Base-by-base conservation (phyloP, 2,113 vertebrate species). In the Oryzias melastigma region DNA sequence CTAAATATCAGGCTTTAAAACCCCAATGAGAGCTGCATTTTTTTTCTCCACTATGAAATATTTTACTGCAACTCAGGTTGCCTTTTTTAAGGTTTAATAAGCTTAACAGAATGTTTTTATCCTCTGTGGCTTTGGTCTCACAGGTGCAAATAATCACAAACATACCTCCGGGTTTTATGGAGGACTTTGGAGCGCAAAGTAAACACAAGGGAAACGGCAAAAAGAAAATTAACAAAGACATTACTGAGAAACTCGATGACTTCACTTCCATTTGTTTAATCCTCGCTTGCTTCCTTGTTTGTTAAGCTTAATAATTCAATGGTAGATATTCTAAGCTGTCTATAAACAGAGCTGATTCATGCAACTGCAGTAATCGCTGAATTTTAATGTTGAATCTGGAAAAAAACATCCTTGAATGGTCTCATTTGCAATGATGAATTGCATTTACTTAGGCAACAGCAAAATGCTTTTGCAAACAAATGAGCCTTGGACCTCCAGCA, bases 341-440 rank as follows among this genome's bases (percentile, higher is more conserved):
- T 41, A 44, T 0, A 13, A 13, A 24, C 29, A 44, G 41, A 57
- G 54, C 6, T 25, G 43, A 59, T 48, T 12, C 40, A 43, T 55
- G 52, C 35, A 52, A 6, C 49, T 58, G 60, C 52, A 42, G 51
- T 5, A 15, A 50, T n/a, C 24, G 17, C 8, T 12, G 25, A 14
- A 7, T 41, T 55, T 52, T 51, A 42, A 48, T 50, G 45, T 62
- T 45, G 50, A 43, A 56, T 69, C 65, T 60, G 48, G 45, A 57
- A 14, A 25, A 25, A 1, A 27, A 19, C 19, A 56, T 53, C 24
- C 27, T 47, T 43, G 41, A 62, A 62, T 52, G 55, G 47, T 5
- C 57, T 75, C 43, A 52, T 83, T 77, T 63, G 46, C 50, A 29
- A 2, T 57, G 54, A 77, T 62, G 49, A 42, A 70, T 69, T 22